Evolutionary conservation across 2,113 vertebrate genomes (phyloP).

Genomic region (Xerus inauris): DNA sequence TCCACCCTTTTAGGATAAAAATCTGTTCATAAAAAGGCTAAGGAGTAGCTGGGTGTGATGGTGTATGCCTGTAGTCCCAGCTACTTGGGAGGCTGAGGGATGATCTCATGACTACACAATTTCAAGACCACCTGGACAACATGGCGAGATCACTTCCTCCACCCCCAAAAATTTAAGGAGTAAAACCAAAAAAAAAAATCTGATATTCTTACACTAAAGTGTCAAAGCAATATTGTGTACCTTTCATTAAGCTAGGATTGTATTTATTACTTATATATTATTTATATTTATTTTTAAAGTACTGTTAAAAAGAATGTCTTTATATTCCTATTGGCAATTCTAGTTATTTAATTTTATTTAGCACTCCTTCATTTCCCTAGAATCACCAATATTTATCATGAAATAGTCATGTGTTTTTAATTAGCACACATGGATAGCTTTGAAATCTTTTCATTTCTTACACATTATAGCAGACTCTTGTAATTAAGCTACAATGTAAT

Average conservation of each 20-base stretch:
- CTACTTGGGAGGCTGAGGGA: background rate
- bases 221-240: background rate
- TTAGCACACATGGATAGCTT: background rate
- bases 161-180: background rate
- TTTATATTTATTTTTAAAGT: background rate
- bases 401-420: background rate
- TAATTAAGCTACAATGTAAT: background rate
- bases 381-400: conserved; percentile 4
- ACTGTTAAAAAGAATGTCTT: background rate
- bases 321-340: background rate
- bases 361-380: background rate
- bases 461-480: background rate
- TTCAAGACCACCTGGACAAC: background rate
- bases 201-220: background rate
- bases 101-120: background rate
- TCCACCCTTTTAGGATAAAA: background rate
- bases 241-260: background rate
- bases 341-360: background rate
- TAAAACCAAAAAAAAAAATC: conserved; percentile 5
- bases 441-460: conserved; percentile 12
- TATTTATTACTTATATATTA: background rate
- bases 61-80: background rate
- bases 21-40: background rate
- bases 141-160: background rate
- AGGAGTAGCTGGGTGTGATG: background rate